Conservation (phyloP, 64 coral and sea anemone species). For the Acropora tenuis region DNA sequence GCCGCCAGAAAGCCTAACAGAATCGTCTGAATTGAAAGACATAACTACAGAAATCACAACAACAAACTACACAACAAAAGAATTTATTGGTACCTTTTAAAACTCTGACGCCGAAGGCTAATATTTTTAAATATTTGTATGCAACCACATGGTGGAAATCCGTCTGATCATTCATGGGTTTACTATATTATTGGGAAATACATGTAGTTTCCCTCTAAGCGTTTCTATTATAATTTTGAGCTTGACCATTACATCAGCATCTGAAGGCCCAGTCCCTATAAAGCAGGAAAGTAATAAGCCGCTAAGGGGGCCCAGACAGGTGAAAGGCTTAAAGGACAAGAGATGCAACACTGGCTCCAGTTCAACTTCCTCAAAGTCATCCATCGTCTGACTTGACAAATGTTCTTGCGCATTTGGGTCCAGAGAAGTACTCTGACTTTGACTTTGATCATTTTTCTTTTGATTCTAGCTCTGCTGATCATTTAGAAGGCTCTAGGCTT, state of each 20-base stretch:
- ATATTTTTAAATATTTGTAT: not conserved
- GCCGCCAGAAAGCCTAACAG: not conserved
- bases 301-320: not conserved
- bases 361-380: not conserved
- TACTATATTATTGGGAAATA: not conserved
- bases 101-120: not conserved
- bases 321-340: not conserved
- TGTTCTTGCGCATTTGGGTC: not conserved
- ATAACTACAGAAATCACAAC: not conserved
- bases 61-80: not conserved
- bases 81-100: not conserved
- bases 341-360: too few relatives aligned
- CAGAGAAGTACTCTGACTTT: not conserved
- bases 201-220: not conserved
- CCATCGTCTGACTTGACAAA: not conserved
- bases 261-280: not conserved
- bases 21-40: not conserved
- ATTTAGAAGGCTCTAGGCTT: conserved; percentile 4
- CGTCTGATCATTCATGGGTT: not conserved
- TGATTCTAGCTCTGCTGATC: not conserved
- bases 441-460: not conserved
- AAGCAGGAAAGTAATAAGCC: too few relatives aligned
- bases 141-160: not conserved
- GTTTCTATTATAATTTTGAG: not conserved
- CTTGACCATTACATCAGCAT: not conserved